Base-by-base conservation (phyloP, 1,140 invertebrate species). In the Drosophila cardini region DNA sequence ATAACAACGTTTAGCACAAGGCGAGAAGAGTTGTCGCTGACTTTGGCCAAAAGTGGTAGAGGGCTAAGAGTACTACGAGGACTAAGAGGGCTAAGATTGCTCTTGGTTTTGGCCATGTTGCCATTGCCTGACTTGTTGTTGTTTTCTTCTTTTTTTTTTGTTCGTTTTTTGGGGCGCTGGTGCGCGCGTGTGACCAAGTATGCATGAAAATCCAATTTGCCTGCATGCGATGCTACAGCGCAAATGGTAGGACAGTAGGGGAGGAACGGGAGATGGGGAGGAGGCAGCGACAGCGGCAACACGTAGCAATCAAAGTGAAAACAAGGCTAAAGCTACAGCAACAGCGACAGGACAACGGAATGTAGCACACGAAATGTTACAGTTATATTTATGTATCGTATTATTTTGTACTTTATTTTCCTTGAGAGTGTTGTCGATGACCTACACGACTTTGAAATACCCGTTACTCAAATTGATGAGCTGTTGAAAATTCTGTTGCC, bases 171-270 rank as follows among this genome's bases (percentile, higher is more conserved):
- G 30, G 45, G 36, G 56, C 56, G 40, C 60, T 80, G 76, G 43
- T 38, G 61, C 67, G 64, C 78, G 84, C 79, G 79, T 87, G 84
- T 83, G 83, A 79, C 83, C 83, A 87, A 87, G 84, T 87, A 89
- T 87, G 83, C 83, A 87, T 87, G 79, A 87, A 87, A 87, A 87
- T 87, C 83, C 83, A 89, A 87, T 87, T 87, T 87, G 72, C 69
- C 83, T 87, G 72, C 75, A 78, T 80, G 73, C 65, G 52, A 70
- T 40, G 65, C 42, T 63, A 32, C 16, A 7, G 15, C 15, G 36
- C 7, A 16, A 53, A 10, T 13, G n/a, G n/a, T n/a, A n/a, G n/a
- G n/a, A n/a, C n/a, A n/a, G n/a, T n/a, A n/a, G n/a, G n/a, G n/a
- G n/a, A n/a, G n/a, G n/a, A n/a, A n/a, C n/a, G n/a, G n/a, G n/a